Conservation (phyloP, 2,888 invertebrate genomes). For the Dysmachus trigonus region DNA sequence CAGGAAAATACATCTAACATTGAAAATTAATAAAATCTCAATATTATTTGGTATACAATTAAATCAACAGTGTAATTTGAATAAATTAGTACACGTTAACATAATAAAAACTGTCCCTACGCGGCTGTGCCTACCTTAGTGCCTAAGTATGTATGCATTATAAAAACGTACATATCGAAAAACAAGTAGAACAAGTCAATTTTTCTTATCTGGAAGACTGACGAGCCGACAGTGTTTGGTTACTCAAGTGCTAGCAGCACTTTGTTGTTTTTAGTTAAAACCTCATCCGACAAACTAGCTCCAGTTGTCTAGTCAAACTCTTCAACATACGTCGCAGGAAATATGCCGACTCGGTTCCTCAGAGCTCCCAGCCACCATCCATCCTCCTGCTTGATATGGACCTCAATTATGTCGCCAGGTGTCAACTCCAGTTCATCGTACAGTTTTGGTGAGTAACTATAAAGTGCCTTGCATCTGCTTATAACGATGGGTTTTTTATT, state of each 20-base stretch:
- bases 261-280: background rate
- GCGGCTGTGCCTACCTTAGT: background rate
- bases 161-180: background rate
- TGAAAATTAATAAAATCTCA: slow-evolving; percentile 8
- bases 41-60: slow-evolving; percentile 20
- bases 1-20: background rate
- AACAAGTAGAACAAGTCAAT: background rate
- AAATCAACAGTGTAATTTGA: background rate
- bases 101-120: background rate
- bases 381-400: slow-evolving; percentile 89
- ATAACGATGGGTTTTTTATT: slow-evolving; percentile 60
- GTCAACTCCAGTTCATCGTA: slow-evolving; percentile 84
- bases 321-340: slow-evolving; percentile 94
- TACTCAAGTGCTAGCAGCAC: background rate
- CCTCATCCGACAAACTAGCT: background rate
- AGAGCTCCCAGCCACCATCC: slow-evolving; percentile 96
- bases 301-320: slow-evolving; percentile 67
- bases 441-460: slow-evolving; percentile 86
- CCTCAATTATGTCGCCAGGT: slow-evolving; percentile 84
- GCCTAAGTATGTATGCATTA: background rate
- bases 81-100: slow-evolving; percentile 33
- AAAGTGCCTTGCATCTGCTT: slow-evolving; percentile 84
- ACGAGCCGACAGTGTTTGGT: background rate
- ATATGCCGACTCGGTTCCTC: slow-evolving; percentile 85
- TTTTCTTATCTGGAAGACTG: background rate